Evolutionary conservation across 2,113 vertebrate genomes (phyloP).

Genomic region (Gavialis gangeticus): DNA sequence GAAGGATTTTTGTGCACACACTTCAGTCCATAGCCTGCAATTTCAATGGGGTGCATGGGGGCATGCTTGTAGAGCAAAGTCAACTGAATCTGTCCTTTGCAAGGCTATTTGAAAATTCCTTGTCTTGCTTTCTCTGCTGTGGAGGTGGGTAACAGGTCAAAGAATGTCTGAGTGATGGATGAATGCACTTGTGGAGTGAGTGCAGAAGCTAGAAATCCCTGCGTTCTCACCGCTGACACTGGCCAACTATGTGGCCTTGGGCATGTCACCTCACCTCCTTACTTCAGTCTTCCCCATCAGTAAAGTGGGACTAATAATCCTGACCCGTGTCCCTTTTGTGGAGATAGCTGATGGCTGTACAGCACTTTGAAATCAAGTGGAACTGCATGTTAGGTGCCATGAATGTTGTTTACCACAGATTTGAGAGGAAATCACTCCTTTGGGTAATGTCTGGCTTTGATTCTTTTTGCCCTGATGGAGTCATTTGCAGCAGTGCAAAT

Average conservation of each 20-base stretch:
- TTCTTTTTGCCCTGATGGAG: neutral
- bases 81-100: neutral
- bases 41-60: neutral
- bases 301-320: accelerated
- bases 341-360: neutral
- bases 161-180: neutral
- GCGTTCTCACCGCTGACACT: neutral
- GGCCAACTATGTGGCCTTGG: neutral
- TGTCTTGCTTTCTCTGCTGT: neutral
- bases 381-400: neutral
- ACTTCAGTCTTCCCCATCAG: neutral
- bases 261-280: neutral
- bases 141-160: neutral
- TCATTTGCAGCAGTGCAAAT: neutral
- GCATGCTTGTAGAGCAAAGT: neutral
- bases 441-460: neutral
- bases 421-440: neutral
- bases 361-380: neutral
- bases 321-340: neutral
- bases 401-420: neutral
- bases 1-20: neutral
- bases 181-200: neutral
- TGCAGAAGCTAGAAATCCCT: neutral
- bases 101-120: neutral
- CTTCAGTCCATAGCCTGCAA: neutral